These are phyloP conservation scores for Orientallactaga bullata DNA, from an alignment of 2,113 vertebrate genomes.

Conservation along the genomic window DNA sequence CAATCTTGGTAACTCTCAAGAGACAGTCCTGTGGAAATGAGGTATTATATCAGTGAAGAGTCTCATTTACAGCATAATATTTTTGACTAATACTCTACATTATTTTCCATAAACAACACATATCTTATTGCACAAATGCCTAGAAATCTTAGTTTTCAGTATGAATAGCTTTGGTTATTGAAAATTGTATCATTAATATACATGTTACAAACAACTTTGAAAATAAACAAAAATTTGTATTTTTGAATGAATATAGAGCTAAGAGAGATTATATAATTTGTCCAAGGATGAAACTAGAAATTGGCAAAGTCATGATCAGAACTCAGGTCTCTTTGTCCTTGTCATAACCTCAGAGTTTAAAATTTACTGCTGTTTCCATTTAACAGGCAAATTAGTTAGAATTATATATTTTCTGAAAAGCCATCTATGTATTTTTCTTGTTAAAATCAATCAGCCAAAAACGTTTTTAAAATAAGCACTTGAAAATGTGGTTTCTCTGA, in stretches of 20 bases:
- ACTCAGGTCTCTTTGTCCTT: slow-evolving; percentile 9
- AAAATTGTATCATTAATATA: slow-evolving; percentile 46
- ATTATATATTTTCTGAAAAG: slow-evolving; percentile 29
- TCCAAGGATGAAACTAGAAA: slow-evolving; percentile 12
- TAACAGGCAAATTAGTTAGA: slow-evolving; percentile 14
- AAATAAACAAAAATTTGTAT: not conserved
- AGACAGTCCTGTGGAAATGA: not conserved
- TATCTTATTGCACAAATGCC: slow-evolving; percentile 19
- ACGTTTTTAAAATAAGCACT: not conserved
- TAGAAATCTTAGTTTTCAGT: slow-evolving; percentile 26
- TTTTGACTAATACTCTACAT: not conserved
- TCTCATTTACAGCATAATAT: not conserved
- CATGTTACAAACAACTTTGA: not conserved
- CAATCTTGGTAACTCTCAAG: not conserved
- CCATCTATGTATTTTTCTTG: slow-evolving; percentile 13
- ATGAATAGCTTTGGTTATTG: slow-evolving; percentile 49
- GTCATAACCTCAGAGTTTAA: not conserved
- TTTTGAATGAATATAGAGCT: not conserved
- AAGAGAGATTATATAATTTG: not conserved
- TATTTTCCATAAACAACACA: slow-evolving; percentile 19
- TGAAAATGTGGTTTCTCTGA: not conserved
- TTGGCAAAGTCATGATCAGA: not conserved
- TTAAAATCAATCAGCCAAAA: not conserved
- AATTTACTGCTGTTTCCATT: slow-evolving; percentile 17
- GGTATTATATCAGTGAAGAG: not conserved